Evolutionary conservation across 2,797 vertebrate species (phyloP), one percentile per base, ranked within the genome.

Genomic region (Sebastes minor): DNA sequence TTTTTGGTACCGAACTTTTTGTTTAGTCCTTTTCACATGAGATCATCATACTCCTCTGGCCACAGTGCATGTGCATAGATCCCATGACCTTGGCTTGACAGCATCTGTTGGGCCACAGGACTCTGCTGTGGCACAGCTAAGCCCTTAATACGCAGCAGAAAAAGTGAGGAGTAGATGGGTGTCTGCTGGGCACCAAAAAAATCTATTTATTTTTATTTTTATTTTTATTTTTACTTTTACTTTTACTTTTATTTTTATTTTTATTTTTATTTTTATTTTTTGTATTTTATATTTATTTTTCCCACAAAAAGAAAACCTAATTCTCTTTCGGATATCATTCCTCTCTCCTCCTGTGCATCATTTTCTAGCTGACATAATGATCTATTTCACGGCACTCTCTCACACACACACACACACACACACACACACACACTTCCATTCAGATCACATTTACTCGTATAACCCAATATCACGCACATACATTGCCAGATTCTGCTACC

Each of bases 121-220:
- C 74, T 86, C 66, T 68, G 53, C 72, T 71, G 55, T 71, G 80
- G 75, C 68, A 81, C 81, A 78, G 89, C 82, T 91, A 92, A 90
- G 91, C 89, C 62, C 77, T 90, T 89, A 93, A 92, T 88, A 89
- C 91, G 75, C 56, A 1, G 16, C 69, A 83, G 71, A 80, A 80
- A 86, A 80, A 81, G 66, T 60, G 33, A 20, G 33, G 80, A 81
- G 25, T 63, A 2, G 14, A 5, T 63, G 69, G 67, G 33, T 80
- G 11, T 14, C 13, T 57, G 32, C 20, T 32, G 18, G 57, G 23
- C 61, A 75, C 18, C 55, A 16, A 35, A 6, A 10, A 10, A 3
- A 42, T 16, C 7, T 42, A 14, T 71, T 67, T 49, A 46, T 38
- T 38, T 46, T 46, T 18, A 46, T 46, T 46, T 18, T 46, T 0